Conservation (phyloP, 2,888 invertebrate genomes). For the Camptogramma bilineatum region DNA sequence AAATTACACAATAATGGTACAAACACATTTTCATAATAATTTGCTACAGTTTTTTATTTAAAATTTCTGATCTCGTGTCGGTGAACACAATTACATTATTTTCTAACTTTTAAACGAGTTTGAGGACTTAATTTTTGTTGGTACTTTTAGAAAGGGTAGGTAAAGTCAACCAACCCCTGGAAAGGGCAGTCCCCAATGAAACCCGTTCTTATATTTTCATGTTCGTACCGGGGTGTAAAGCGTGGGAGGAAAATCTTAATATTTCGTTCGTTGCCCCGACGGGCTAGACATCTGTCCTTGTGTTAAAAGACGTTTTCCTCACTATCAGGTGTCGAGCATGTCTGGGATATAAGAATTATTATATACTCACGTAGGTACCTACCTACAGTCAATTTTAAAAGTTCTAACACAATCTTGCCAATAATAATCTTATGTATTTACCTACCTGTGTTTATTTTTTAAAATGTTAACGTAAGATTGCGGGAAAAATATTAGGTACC, state of each 20-base stretch:
- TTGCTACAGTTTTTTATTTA: too few species aligned
- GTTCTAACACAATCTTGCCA: not conserved
- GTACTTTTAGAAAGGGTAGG: not conserved
- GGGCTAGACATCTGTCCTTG: constrained; percentile 19
- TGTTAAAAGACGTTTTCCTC: constrained; percentile 7
- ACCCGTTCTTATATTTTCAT: constrained; percentile 10
- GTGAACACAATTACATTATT: too few species aligned
- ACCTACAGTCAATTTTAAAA: not conserved
- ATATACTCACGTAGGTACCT: not conserved
- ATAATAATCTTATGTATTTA: too few species aligned
- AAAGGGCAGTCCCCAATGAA: constrained; percentile 6
- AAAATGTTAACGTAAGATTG: too few species aligned
- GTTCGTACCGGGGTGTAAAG: constrained; percentile 2
- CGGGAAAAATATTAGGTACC: too few species aligned
- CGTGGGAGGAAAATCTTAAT: constrained; percentile 28
- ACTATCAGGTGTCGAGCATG: constrained; percentile 18
- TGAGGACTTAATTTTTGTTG: not conserved
- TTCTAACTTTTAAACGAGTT: not conserved
- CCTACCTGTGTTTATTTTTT: not conserved
- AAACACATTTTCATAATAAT: too few species aligned
- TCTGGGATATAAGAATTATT: constrained; percentile 9
- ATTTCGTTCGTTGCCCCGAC: constrained; percentile 35
- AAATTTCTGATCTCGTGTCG: too few species aligned
- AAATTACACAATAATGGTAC: not conserved
- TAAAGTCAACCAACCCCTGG: not conserved